These are phyloP conservation scores for Calliphora vicina DNA, from an alignment of 1,140 invertebrate species.

Conservation along the genomic window DNA sequence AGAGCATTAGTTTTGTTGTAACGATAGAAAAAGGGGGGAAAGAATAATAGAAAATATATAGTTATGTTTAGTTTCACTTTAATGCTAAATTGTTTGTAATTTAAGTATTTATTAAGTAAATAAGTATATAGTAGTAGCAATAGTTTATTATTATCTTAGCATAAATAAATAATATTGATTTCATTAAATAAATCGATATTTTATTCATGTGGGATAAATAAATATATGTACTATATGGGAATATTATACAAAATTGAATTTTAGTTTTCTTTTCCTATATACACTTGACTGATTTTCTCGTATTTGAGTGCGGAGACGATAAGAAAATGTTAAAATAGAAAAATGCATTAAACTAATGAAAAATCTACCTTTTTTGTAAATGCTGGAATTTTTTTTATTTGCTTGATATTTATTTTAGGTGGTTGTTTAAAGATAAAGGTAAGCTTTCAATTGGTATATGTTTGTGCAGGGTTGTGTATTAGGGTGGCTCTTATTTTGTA, in stretches of 20 bases:
- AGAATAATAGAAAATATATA: background rate
- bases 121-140: too few species aligned
- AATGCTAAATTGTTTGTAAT: background rate
- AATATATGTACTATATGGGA: background rate
- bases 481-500: too few species aligned
- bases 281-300: background rate
- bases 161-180: background rate
- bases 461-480: too few species aligned
- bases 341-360: slow-evolving; percentile 13
- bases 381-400: background rate
- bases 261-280: background rate
- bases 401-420: too few species aligned
- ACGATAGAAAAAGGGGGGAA: slow-evolving; percentile 26
- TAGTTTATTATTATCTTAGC: background rate
- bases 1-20: slow-evolving; percentile 46
- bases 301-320: background rate
- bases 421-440: too few species aligned
- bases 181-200: background rate
- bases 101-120: too few species aligned
- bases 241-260: background rate
- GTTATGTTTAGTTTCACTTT: background rate
- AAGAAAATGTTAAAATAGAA: too few species aligned
- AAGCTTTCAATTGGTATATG: too few species aligned
- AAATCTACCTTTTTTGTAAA: background rate
- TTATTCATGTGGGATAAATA: background rate